Evolutionary conservation across 2,113 vertebrate species (phyloP), one percentile per base, ranked within the genome.

Genomic region (Mustela lutreola): DNA sequence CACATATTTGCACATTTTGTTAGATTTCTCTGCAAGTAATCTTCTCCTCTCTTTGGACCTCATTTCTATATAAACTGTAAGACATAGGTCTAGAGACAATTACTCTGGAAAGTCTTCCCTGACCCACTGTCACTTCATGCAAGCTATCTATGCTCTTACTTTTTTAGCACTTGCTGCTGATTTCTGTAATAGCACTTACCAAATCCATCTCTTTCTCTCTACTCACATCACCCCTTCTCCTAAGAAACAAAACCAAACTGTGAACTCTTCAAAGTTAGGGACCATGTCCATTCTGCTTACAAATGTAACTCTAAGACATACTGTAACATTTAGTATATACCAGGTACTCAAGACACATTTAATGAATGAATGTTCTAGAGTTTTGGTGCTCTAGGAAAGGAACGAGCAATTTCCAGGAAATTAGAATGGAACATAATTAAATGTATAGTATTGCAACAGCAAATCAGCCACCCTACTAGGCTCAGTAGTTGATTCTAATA

Each of bases 171-270:
- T 9, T 92, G 39, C 2, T 63, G 33, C 33, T 91, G 48, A 56
- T 24, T 80, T 94, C 45, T 78, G 4, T 92, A 65, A 63, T 10
- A 90, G 21, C 22, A 45, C 16, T 86, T 76, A 63, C n/a, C 53
- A 28, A 67, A 87, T 24, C 26, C 7, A 9, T 28, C 15, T 16
- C n/a, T 85, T 73, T 73, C 5, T 63, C 9, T 93, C 36, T 86
- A 36, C 60, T 91, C 48, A 90, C 31, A 67, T 70, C 11, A 28
- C 1, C 21, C 11, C 19, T 87, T 33, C 28, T 75, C 16, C 24
- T 71, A 95, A 90, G 83, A 63, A 80, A 84, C n/a, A 58, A 94
- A 97, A 86, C 15, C 7, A 93, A 83, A 85, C 26, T 11, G 4
- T 65, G 24, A 63, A 39, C 7, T 81, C 16, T 88, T 94, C 63